Conservation (phyloP, 1,140 invertebrate species). For the Aphelinus atriplicis region DNA sequence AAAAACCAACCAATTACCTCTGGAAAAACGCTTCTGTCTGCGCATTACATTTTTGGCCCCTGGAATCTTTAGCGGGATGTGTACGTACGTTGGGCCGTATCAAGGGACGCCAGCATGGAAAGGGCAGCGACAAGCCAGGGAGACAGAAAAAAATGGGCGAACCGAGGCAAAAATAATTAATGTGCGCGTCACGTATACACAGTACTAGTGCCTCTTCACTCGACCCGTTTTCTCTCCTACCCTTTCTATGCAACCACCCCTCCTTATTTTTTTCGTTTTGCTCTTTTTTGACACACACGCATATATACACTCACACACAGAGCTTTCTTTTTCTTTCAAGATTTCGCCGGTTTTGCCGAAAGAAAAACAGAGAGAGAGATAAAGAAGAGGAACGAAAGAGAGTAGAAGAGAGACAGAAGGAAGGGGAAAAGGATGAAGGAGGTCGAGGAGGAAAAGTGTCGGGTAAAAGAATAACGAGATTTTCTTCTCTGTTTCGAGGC, state of each 20-base stretch:
- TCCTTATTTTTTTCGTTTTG: constrained; percentile 37
- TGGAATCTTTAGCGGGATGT: no score
- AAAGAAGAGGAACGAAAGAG: neutral
- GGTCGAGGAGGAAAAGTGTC: constrained; percentile 47
- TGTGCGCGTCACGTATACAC: constrained; percentile 55
- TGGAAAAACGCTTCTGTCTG: no score
- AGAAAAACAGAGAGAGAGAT: constrained; percentile 4
- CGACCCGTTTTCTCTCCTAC: constrained; percentile 36
- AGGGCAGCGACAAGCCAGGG: neutral
- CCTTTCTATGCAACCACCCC: constrained; percentile 35
- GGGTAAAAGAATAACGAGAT: constrained; percentile 60
- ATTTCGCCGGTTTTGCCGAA: constrained; percentile 19
- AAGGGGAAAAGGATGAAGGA: neutral
- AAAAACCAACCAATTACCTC: no score
- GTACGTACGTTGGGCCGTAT: no score
- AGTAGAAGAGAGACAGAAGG: neutral
- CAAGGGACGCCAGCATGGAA: neutral
- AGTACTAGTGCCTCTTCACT: constrained; percentile 35
- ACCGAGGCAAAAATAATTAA: constrained; percentile 58
- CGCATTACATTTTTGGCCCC: no score
- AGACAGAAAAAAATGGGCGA: constrained; percentile 47
- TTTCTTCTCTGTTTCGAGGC: constrained; percentile 22
- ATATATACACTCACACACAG: neutral
- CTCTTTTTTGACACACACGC: neutral
- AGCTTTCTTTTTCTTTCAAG: neutral